A percentile compares a stretch with the other conserved stretches of the same genome.
These are phyloP conservation scores for Armadillidium nasatum DNA, from an alignment of 1,140 invertebrate species.

Conservation along the genomic window DNA sequence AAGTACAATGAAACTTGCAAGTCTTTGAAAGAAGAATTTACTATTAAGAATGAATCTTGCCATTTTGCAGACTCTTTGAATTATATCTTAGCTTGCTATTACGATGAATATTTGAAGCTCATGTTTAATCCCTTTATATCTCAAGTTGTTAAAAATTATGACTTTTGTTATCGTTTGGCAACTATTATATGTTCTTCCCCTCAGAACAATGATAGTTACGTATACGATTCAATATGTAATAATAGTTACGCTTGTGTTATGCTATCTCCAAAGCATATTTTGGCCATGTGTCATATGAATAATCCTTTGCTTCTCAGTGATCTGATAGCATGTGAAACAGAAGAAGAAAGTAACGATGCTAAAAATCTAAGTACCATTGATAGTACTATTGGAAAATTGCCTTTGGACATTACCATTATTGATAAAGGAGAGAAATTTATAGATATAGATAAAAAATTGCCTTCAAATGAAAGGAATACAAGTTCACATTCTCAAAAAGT, in stretches of 20 bases:
- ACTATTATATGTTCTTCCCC: slow-evolving; percentile 34
- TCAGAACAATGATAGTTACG: slow-evolving; percentile 35
- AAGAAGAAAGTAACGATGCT: slow-evolving; percentile 14
- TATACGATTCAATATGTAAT: slow-evolving; percentile 41
- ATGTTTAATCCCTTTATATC: slow-evolving; percentile 35
- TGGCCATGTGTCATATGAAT: slow-evolving; percentile 43
- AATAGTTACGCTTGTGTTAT: slow-evolving; percentile 42
- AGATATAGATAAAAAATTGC: background rate
- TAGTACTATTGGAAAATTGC: background rate
- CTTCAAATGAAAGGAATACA: background rate
- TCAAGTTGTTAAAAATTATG: slow-evolving; percentile 31
- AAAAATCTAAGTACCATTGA: slow-evolving; percentile 32
- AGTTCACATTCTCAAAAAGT: background rate
- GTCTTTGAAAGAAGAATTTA: slow-evolving; percentile 25
- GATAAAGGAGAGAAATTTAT: background rate
- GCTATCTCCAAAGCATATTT: slow-evolving; percentile 41
- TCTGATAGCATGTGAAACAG: slow-evolving; percentile 21
- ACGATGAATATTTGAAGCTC: slow-evolving; percentile 30
- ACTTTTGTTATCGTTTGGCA: slow-evolving; percentile 39
- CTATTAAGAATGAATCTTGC: slow-evolving; percentile 25
- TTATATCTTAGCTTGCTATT: slow-evolving; percentile 35
- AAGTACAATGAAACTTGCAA: slow-evolving; percentile 17
- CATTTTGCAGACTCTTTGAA: slow-evolving; percentile 32
- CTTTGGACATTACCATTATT: background rate
- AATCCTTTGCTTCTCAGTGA: slow-evolving; percentile 29